Base-by-base conservation (phyloP, 2,888 invertebrate species). In the Lochmaea capreae region DNA sequence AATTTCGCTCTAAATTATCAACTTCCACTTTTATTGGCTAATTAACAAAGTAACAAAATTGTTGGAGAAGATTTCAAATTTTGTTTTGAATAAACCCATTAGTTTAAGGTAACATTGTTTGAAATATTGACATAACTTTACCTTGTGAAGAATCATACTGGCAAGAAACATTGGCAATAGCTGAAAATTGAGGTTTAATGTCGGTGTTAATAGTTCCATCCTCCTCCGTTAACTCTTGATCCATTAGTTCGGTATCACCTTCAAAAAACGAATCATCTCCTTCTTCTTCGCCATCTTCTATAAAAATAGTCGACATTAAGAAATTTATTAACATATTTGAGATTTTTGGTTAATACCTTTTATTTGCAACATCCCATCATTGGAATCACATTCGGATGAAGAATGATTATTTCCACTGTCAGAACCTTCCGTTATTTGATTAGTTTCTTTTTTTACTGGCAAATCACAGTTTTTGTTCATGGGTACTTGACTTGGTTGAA, bases 91-190 rank as follows among this genome's bases (percentile, higher is more conserved):
- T 33, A 33, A 33, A 1, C 33, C 33, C 8, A 33, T 8, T 33
- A 33, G 0, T 33, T 8, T 8, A 8, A 33, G 8, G 8, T 8
- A 33, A 33, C 8, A 33, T 33, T 33, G 6, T 33, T 33, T 5
- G 0, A 0, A 33, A 33, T 33, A 6, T 33, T 33, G 8, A 8
- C 3, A 33, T 46, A 46, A 12, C 0, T 54, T 80, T 81, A 85
- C 86, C 85, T 79, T 85, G 84, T 72, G 82, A 83, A 11, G 85
- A 87, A 76, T 91, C 91, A 83, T 92, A 92, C 79, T 91, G 91
- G 79, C 92, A 92, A 77, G 91, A 91, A 69, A 92, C 92, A 85
- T 91, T 92, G 33, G 91, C 91, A 80, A 91, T 91, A 62, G 91
- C 90, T 73, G 85, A 87, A 58, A 85, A 86, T 9, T 86, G 83